Evolutionary conservation across 2,888 invertebrate genomes (phyloP).

Genomic region (Mythimna lalbum): DNA sequence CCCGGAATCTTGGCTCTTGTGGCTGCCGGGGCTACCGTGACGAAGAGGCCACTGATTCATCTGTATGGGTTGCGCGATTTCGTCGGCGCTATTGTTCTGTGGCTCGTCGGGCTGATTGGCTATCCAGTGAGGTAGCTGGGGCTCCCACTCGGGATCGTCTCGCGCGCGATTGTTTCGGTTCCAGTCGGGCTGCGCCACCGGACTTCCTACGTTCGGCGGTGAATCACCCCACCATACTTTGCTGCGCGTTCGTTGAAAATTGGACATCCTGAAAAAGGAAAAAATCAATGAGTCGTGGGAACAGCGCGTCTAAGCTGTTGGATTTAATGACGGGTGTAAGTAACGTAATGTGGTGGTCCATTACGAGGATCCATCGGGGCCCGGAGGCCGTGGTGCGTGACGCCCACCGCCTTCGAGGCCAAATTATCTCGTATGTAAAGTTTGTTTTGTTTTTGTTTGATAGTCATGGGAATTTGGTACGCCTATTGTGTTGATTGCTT

Average conservation of each 20-base stretch:
- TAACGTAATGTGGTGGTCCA: conserved; percentile 86
- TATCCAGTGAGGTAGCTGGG: conserved; percentile 89
- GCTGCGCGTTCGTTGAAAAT: conserved; percentile 92
- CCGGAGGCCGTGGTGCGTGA: conserved; percentile 79
- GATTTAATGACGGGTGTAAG: conserved; percentile 83
- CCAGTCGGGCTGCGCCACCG: conserved; percentile 80
- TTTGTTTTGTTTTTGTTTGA: conserved; percentile 75
- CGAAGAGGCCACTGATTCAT: conserved; percentile 87
- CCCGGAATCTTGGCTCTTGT: conserved; percentile 95
- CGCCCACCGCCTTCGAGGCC: conserved; percentile 73
- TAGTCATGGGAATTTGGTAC: conserved; percentile 79
- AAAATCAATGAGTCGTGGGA: conserved; percentile 81
- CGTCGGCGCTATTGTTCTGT: conserved; percentile 82
- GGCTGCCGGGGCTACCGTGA: conserved; percentile 91
- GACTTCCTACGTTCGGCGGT: conserved; percentile 84
- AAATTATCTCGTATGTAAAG: conserved; percentile 76
- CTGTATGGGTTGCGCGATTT: conserved; percentile 80
- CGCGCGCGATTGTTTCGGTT: conserved; percentile 76
- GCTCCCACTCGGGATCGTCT: conserved; percentile 87
- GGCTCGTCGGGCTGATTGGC: conserved; percentile 85
- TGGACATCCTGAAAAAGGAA: conserved; percentile 91
- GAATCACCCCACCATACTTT: conserved; percentile 93
- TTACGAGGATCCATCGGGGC: conserved; percentile 78
- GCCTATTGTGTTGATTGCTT: conserved; percentile 72
- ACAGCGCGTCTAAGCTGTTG: conserved; percentile 73